Evolutionary conservation across 2,888 invertebrate genomes (phyloP), one percentile per base, ranked within the genome.

Genomic region (Athetis lepigone): DNA sequence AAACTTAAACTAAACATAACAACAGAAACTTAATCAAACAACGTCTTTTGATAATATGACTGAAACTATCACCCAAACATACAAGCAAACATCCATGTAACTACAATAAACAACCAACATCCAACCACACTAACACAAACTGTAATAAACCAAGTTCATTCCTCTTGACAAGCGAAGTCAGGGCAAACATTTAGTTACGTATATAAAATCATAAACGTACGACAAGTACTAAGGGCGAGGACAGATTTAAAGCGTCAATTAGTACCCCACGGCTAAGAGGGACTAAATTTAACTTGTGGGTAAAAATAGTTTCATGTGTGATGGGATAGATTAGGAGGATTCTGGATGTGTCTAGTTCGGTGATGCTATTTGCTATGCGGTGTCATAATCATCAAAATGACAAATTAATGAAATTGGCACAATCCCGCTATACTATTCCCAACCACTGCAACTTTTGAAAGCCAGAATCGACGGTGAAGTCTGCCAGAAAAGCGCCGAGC

Each of bases 161-260:
- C 63, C 63, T 51, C 58, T 36, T 49, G 40, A 60, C 58, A 50
- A 52, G 50, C 36, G 36, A 60, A 63, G 50, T 42, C 47, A 29
- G 47, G 40, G 39, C 58, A 55, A 63, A 64, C 59, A 68, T 61
- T 49, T 54, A 67, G 50, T 64, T 59, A 51, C 46, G 62, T 73
- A 36, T 49, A 80, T 81, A 82, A 83, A 83, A 83, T 82, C 77
- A 84, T 87, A 81, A 83, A 80, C 62, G 68, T 66, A 72, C 68
- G 80, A 79, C 80, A 80, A 79, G 82, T 79, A 74, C 80, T 81
- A 83, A 58, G 65, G 87, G 88, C 85, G 93, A 75, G 80, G 89
- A 92, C 90, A 90, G 92, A 93, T 92, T 92, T 92, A 92, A 90
- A 89, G 82, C 90, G 85, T 90, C 92, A 93, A 93, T 93, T 93